These are phyloP conservation scores for Cossypha niveicapilla DNA, from an alignment of 2,797 vertebrate species.

Conservation along the genomic window DNA sequence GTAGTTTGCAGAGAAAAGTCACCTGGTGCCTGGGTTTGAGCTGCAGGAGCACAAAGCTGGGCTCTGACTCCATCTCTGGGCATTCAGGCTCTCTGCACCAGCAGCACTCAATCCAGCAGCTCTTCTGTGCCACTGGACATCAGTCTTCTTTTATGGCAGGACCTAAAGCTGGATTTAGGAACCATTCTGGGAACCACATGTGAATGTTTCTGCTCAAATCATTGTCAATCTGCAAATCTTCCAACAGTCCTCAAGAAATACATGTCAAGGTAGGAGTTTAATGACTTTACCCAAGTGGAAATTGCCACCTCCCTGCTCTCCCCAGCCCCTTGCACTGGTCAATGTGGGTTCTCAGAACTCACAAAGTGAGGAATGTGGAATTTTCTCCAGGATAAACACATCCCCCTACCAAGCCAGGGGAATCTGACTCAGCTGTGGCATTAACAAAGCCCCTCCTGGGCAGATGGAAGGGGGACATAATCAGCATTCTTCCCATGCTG, in stretches of 20 bases:
- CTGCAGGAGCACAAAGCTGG: neutral
- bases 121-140: neutral
- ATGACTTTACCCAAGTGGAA: neutral
- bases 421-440: neutral
- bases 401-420: neutral
- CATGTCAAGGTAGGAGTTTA: neutral
- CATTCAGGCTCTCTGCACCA: neutral
- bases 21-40: neutral
- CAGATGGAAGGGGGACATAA: neutral
- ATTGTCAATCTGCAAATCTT: neutral
- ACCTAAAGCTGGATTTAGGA: neutral
- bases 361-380: neutral
- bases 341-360: neutral
- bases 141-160: neutral
- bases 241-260: neutral
- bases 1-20: neutral
- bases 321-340: neutral
- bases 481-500: neutral
- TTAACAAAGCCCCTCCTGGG: neutral
- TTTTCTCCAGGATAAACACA: conserved; percentile 20
- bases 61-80: conserved; percentile 22
- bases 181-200: neutral
- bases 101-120: neutral
- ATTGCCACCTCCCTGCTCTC: neutral
- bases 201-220: neutral